Evolutionary conservation across 2,888 invertebrate genomes (phyloP).

Genomic region (Dorcus parallelipipedus): DNA sequence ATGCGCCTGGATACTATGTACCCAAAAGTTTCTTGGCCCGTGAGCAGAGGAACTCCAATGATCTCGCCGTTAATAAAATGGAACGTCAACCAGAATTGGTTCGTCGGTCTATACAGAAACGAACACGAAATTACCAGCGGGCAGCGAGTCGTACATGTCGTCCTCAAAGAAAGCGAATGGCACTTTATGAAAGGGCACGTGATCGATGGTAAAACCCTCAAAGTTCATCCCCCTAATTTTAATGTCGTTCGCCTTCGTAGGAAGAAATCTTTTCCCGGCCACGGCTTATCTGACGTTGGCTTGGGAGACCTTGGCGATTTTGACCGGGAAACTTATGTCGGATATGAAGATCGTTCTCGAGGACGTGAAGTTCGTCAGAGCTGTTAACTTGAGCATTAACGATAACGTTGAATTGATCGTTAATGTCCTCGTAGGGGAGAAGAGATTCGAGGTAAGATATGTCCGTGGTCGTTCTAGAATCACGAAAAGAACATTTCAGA

Average conservation of each 20-base stretch:
- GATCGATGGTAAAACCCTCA: slow-evolving; percentile 67
- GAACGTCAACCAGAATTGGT: slow-evolving; percentile 81
- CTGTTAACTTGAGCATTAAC: slow-evolving; percentile 53
- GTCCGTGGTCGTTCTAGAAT: neutral
- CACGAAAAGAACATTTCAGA: slow-evolving; percentile 40
- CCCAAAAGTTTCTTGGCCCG: slow-evolving; percentile 74
- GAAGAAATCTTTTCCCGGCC: slow-evolving; percentile 55
- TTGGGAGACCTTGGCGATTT: slow-evolving; percentile 55
- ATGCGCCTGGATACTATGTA: slow-evolving; percentile 74
- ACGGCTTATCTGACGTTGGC: slow-evolving; percentile 53
- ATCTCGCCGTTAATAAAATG: slow-evolving; percentile 80
- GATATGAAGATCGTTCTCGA: slow-evolving; percentile 56
- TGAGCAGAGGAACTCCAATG: slow-evolving; percentile 81
- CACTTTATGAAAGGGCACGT: slow-evolving; percentile 76
- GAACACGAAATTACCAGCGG: slow-evolving; percentile 67
- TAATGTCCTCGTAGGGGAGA: slow-evolving; percentile 31
- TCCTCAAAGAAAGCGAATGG: slow-evolving; percentile 62
- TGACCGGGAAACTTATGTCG: slow-evolving; percentile 39
- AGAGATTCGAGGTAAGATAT: slow-evolving; percentile 35
- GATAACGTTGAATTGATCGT: slow-evolving; percentile 31
- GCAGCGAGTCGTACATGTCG: slow-evolving; percentile 60
- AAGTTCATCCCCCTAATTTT: neutral
- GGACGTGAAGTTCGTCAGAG: slow-evolving; percentile 58
- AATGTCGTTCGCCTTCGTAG: slow-evolving; percentile 30
- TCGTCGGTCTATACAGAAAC: slow-evolving; percentile 65